These are phyloP conservation scores for Turnix velox DNA, from an alignment of 2,113 vertebrate species.

Conservation along the genomic window DNA sequence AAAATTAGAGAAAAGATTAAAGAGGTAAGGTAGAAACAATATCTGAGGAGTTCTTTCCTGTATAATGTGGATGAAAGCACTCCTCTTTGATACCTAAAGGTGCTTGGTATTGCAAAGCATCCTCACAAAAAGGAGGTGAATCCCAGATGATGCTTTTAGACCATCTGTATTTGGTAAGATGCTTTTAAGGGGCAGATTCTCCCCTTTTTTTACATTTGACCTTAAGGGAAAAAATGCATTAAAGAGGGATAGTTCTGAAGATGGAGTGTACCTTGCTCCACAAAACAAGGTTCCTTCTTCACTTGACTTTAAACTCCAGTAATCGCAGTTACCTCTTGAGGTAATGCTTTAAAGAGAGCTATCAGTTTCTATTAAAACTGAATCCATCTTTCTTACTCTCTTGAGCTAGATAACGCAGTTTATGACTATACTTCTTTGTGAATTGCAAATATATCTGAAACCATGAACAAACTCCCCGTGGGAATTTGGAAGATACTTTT, in stretches of 20 bases:
- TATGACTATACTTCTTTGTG: neutral
- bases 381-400: neutral
- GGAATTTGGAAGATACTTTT: neutral
- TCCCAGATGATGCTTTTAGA: constrained; percentile 19
- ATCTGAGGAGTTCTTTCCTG: neutral
- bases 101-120: neutral
- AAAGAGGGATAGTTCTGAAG: neutral
- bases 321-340: neutral
- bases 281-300: neutral
- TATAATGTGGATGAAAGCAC: constrained; percentile 9
- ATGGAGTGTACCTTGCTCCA: neutral
- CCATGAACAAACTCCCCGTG: neutral
- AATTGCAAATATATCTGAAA: neutral
- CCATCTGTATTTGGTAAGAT: constrained; percentile 5
- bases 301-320: neutral
- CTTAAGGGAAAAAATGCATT: constrained; percentile 48
- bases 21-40: neutral
- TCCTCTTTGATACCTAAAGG: neutral
- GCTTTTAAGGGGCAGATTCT: constrained; percentile 10
- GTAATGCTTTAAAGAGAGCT: neutral
- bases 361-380: neutral
- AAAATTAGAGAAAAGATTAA: constrained; percentile 23
- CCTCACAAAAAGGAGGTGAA: neutral
- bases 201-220: constrained; percentile 30
- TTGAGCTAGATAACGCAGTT: neutral